Evolutionary conservation across 2,888 invertebrate genomes (phyloP).

Genomic region (Biston betularia): DNA sequence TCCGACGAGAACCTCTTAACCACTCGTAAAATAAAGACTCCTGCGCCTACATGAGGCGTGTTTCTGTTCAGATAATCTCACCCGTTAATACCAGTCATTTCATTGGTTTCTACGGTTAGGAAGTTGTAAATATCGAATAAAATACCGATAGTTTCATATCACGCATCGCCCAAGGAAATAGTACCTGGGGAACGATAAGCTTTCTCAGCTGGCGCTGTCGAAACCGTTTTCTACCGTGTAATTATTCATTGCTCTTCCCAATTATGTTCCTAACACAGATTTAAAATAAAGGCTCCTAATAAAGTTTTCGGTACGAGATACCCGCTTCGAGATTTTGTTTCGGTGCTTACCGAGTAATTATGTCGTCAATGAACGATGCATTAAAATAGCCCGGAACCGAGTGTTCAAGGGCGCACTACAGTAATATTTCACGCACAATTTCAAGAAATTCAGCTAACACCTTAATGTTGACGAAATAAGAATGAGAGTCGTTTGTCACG

Average conservation of each 20-base stretch:
- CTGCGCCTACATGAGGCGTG: slow-evolving; percentile 56
- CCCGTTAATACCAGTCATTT: slow-evolving; percentile 56
- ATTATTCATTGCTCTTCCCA: slow-evolving; percentile 22
- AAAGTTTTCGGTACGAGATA: slow-evolving; percentile 16
- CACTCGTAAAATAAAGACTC: slow-evolving; percentile 68
- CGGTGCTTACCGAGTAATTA: slow-evolving; percentile 62
- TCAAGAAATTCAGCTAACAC: slow-evolving; percentile 61
- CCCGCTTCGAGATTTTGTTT: slow-evolving; percentile 59
- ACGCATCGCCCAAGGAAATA: slow-evolving; percentile 43
- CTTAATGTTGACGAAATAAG: slow-evolving; percentile 64
- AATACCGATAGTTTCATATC: slow-evolving; percentile 42
- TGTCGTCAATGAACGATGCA: slow-evolving; percentile 59
- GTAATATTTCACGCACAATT: slow-evolving; percentile 69
- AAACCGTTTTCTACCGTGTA: slow-evolving; percentile 32
- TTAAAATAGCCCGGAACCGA: slow-evolving; percentile 79
- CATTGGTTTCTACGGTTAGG: slow-evolving; percentile 55
- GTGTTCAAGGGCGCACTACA: slow-evolving; percentile 69
- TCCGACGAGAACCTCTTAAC: slow-evolving; percentile 65
- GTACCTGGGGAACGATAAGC: slow-evolving; percentile 29
- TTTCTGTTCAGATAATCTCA: slow-evolving; percentile 65
- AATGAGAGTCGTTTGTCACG: slow-evolving; percentile 54
- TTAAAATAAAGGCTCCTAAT: slow-evolving; percentile 1
- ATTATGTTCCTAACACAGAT: background rate
- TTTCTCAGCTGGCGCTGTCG: slow-evolving; percentile 26
- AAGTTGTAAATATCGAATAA: slow-evolving; percentile 57